Conservation (phyloP, 2,113 vertebrate species). For the Chlamydotis undulata region DNA sequence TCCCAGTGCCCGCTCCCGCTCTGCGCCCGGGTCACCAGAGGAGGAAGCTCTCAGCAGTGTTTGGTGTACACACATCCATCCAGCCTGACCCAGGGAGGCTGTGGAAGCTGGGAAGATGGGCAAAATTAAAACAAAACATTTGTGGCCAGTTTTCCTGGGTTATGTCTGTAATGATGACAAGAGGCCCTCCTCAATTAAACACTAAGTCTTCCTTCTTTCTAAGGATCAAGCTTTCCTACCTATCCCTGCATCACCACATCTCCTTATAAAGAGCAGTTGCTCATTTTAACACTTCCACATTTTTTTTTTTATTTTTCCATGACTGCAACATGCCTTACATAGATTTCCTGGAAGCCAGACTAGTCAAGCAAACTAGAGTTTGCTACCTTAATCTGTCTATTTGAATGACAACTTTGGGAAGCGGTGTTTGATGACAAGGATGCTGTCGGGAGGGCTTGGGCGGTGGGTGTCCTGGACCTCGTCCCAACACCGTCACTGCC, state of each 20-base stretch:
- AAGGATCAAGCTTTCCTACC: background rate
- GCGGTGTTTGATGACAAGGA: fast-evolving
- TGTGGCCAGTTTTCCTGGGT: background rate
- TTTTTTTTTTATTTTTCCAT: background rate
- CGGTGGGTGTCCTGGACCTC: background rate
- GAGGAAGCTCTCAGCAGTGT: background rate
- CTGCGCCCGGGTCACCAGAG: background rate
- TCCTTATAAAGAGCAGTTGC: background rate
- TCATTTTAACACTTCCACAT: background rate
- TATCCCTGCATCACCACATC: background rate
- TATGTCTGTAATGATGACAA: background rate
- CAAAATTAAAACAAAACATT: background rate
- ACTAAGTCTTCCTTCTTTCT: background rate
- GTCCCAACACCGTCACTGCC: background rate
- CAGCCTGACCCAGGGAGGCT: background rate
- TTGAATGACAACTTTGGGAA: background rate
- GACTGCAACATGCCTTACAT: background rate
- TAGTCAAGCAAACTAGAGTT: background rate
- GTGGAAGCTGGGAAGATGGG: background rate
- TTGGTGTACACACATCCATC: background rate
- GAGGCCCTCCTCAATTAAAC: background rate
- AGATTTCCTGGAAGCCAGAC: background rate
- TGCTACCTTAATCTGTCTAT: background rate
- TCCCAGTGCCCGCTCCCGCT: background rate
- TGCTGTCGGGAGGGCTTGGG: background rate